Evolutionary conservation across 2,797 vertebrate species (phyloP), one percentile per base, ranked within the genome.

Genomic region (Hirundo rustica): DNA sequence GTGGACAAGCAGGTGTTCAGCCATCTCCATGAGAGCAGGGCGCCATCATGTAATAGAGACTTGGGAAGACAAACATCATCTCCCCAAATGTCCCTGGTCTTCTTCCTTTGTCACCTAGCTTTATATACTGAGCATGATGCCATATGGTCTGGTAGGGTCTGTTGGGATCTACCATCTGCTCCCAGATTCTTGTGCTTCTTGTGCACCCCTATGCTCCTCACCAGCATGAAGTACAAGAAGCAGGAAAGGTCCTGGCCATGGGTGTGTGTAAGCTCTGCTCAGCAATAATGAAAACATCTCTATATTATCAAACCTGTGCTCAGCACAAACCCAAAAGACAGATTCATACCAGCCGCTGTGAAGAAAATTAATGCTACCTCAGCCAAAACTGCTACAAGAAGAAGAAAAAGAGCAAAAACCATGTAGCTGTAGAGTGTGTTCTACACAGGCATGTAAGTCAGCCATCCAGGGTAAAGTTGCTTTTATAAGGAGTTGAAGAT

Each of bases 191-290:
- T 7, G 3, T 53, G 53, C 23, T 38, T 45, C 34, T 32, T 23
- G 7, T 32, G 30, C 26, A 40, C 5, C 6, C 21, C 22, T 22
- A 23, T 9, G 6, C 27, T 42, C 32, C 16, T 50, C 3, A 2
- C 13, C 48, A 42, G 34, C 18, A 55, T 6, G 26, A 15, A 50
- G 34, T 8, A 4, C 0, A 0, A 26, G 26, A 54, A 55, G 11
- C 19, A 36, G 7, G 16, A 75, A 36, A 55, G 47, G 42, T 13
- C 7, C 32, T 44, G 42, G 18, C 11, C 7, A 3, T 0, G 38
- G 38, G 11, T 12, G 36, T 38, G 10, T 19, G 5, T 5, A 5
- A 45, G 13, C 2, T 16, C 45, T 47, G 47, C 23, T 67, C 48
- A 32, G 7, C 34, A 61, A 14, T 16, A 42, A 42, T 5, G 11